Evolutionary conservation across 2,113 vertebrate species (phyloP).

Genomic region (Neoarius graeffei): DNA sequence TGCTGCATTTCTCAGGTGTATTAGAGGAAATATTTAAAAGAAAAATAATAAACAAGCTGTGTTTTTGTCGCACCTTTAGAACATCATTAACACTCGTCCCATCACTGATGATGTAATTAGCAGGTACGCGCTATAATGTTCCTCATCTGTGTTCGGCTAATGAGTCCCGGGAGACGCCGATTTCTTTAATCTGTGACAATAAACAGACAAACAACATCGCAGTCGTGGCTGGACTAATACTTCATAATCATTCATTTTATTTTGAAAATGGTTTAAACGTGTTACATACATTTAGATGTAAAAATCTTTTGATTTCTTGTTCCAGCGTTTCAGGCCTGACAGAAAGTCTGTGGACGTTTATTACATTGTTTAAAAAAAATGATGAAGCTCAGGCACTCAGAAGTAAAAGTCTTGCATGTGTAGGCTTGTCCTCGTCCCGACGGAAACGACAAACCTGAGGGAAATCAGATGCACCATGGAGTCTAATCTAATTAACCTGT

Average conservation of each 20-base stretch:
- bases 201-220: not conserved
- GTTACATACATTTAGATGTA: not conserved
- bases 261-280: not conserved
- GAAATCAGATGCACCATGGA: conserved; percentile 8
- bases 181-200: not conserved
- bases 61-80: conserved; percentile 15
- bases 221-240: not conserved
- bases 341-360: not conserved
- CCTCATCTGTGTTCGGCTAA: conserved; percentile 26
- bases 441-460: conserved; percentile 11
- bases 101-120: conserved; percentile 31
- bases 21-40: not conserved
- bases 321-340: too few relatives aligned
- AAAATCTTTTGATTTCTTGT: not conserved
- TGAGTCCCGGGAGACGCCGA: not conserved
- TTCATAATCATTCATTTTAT: not conserved
- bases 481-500: conserved; percentile 21
- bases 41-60: not conserved
- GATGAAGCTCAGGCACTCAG: conserved; percentile 3
- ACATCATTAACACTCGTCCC: conserved; percentile 1
- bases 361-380: conserved; percentile 35
- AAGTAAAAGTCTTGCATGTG: conserved; percentile 14
- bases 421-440: not conserved
- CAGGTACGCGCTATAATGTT: not conserved
- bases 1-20: not conserved